Evolutionary conservation across 2,888 invertebrate species (phyloP), one percentile per base, ranked within the genome.

Genomic region (Eledona agricola): DNA sequence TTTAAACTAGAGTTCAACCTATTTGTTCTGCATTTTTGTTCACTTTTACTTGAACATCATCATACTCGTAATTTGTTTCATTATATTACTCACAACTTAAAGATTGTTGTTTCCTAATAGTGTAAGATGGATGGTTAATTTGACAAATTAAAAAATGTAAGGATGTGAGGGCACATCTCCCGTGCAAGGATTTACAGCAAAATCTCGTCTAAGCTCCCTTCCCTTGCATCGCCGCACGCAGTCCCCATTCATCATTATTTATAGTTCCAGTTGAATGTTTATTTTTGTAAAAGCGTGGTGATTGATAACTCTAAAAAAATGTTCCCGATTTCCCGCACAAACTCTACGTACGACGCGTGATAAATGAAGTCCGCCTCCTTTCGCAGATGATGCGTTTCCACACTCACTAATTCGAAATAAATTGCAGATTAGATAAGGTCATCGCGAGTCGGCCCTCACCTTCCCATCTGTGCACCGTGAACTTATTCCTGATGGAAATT

Each of bases 391-490:
- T 35, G 49, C 40, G 31, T 51, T 51, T 42, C 51, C 34, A 25
- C 32, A 19, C 26, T 16, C 32, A 23, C 51, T 42, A 51, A 51
- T 43, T 43, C 31, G 43, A 43, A 42, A 51, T 51, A 51, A 51
- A 51, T 51, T 43, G 51, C 42, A 35, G 51, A 51, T 51, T 51
- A 43, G 42, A 20, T 43, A 35, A 42, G 51, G 51, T 51, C 49
- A 50, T 50, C 23, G 40, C 51, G 42, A 31, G 19, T 25, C 40
- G 49, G 38, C 49, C 38, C 49, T 35, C 37, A 47, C 37, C 47
- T 47, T 47, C 47, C 47, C 47, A 47, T 47, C 35, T 11, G 11
- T 29, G 28, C 26, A 23, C 45, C 45, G 45, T 47, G 37, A 47
- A 47, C 35, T 47, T 37, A 47, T 25, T 40, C 26, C 23, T 45